Evolutionary conservation across 2,888 invertebrate species (phyloP).

Genomic region (Sminthurides aquaticus): DNA sequence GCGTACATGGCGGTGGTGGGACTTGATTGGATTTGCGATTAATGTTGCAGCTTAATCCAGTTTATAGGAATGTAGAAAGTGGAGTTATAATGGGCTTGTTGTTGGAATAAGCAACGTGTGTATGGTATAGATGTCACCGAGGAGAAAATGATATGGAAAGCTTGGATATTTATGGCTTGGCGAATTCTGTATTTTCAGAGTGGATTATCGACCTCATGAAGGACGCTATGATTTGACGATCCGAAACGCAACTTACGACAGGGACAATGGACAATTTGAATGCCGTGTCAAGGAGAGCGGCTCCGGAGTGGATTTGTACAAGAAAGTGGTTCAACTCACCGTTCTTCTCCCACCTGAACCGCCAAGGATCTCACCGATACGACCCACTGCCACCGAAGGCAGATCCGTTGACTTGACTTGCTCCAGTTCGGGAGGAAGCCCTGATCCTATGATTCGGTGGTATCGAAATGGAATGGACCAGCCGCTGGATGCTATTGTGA

Average conservation of each 20-base stretch:
- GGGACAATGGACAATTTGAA: conserved; percentile 70
- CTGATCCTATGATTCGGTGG: conserved; percentile 75
- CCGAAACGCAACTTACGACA: conserved; percentile 71
- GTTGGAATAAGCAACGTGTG: no score
- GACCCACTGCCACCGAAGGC: conserved; percentile 69
- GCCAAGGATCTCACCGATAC: conserved; percentile 67
- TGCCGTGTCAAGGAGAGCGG: conserved; percentile 83
- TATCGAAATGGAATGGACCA: conserved; percentile 68
- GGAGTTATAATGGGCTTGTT: no score
- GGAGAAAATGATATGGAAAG: no score
- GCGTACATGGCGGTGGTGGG: neutral
- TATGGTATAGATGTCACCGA: no score
- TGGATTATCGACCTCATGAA: conserved; percentile 67
- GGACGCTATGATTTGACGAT: conserved; percentile 85
- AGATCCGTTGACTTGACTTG: conserved; percentile 46
- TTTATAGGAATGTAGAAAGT: no score
- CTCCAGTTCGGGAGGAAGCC: conserved; percentile 79
- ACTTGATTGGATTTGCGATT: neutral
- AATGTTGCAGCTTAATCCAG: neutral
- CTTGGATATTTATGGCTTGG: neutral
- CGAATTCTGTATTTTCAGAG: conserved; percentile 50
- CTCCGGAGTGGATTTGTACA: conserved; percentile 64
- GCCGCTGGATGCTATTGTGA: conserved; percentile 62
- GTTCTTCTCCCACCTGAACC: conserved; percentile 76
- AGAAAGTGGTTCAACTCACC: conserved; percentile 73